Percentiles rank a stretch among this genome's conserved stretches.
Evolutionary conservation across 2,797 vertebrate genomes (phyloP).

Genomic region (Syngnathus acus): DNA sequence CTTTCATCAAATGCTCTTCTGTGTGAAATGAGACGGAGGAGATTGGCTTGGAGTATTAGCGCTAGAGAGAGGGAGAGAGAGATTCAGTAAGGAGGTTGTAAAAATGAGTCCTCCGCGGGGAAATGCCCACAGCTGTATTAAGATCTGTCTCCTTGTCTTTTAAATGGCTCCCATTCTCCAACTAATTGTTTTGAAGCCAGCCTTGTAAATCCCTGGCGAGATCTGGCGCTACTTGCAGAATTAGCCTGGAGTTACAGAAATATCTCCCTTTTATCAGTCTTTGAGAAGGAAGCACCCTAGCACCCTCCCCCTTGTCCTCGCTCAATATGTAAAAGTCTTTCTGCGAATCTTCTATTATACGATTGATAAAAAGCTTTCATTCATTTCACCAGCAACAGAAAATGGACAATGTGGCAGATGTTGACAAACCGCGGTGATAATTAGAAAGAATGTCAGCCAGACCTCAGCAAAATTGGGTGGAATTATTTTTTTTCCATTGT

Average conservation of each 20-base stretch:
- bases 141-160: constrained; percentile 64
- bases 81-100: constrained; percentile 55
- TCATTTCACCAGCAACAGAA: constrained; percentile 46
- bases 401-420: constrained; percentile 35
- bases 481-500: neutral
- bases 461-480: neutral
- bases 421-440: constrained; percentile 31
- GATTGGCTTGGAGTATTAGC: constrained; percentile 49
- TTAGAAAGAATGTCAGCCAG: neutral
- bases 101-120: constrained; percentile 64
- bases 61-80: constrained; percentile 31
- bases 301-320: constrained; percentile 15
- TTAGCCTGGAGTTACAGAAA: constrained; percentile 64
- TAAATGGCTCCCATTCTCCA: constrained; percentile 64
- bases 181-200: constrained; percentile 70
- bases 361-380: constrained; percentile 36
- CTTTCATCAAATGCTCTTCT: constrained; percentile 38
- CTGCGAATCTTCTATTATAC: constrained; percentile 29
- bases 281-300: constrained; percentile 45
- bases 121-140: constrained; percentile 66
- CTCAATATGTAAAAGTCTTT: constrained; percentile 32
- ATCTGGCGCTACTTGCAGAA: constrained; percentile 56
- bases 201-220: constrained; percentile 56
- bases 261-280: constrained; percentile 65
- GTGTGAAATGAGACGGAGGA: constrained; percentile 50